These are phyloP conservation scores for Lasioglossum albipes DNA, from an alignment of 1,140 invertebrate genomes.

Conservation along the genomic window DNA sequence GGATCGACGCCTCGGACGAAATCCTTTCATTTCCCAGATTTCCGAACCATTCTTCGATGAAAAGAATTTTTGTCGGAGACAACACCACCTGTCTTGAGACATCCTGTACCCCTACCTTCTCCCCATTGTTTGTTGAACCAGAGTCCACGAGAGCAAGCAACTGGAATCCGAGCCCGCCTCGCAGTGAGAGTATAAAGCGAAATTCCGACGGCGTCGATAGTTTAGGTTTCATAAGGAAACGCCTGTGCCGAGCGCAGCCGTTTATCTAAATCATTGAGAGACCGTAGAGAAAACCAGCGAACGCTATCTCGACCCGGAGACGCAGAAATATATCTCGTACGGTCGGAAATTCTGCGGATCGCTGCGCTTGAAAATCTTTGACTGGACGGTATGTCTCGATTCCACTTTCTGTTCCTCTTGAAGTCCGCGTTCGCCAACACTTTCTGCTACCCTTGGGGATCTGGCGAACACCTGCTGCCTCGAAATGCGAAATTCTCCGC, in stretches of 20 bases:
- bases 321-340: conserved; percentile 26
- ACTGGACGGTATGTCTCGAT: neutral
- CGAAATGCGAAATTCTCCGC: neutral
- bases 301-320: conserved; percentile 11
- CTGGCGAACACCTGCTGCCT: neutral
- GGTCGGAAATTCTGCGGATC: conserved; percentile 34
- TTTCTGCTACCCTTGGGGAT: neutral
- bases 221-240: conserved; percentile 51
- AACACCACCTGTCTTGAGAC: too few species aligned
- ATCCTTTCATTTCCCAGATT: too few species aligned
- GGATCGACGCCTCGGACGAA: too few species aligned
- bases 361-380: conserved; percentile 13
- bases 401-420: neutral
- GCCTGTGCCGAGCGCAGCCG: conserved; percentile 9
- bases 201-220: conserved; percentile 49
- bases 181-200: conserved; percentile 39
- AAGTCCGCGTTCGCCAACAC: conserved; percentile 17
- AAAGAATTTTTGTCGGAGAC: too few species aligned
- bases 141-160: neutral
- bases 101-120: too few species aligned
- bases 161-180: conserved; percentile 34
- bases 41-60: too few species aligned
- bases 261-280: conserved; percentile 53
- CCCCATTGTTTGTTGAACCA: too few species aligned
- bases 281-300: conserved; percentile 41